Base-by-base conservation (phyloP, 1,140 invertebrate species). In the Venturia canescens region DNA sequence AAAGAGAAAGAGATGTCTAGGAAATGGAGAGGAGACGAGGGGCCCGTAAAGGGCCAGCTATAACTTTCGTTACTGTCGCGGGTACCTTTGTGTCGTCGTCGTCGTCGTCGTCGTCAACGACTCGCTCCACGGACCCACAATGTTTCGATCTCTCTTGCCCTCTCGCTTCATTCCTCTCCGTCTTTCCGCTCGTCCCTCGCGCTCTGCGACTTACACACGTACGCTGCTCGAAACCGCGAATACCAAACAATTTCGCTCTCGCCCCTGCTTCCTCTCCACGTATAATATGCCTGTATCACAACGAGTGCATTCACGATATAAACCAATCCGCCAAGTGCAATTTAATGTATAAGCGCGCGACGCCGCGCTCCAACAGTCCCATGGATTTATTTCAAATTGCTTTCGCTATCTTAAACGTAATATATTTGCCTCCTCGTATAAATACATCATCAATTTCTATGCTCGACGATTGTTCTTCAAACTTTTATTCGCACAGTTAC, bases 11-110 rank as follows among this genome's bases (percentile, higher is more conserved):
- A 9, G 29, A 53, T 23, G 71, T 18, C 27, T 53, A 23, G 26
- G 31, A 60, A 29, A 74, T 60, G 29, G 50, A 26, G 53, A 26
- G 53, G 57, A 31, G 38, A 50, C 53, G 69, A 83, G 57, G 72
- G 38, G 79, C 80, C 60, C 82, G 63, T 72, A 57, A 66, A 79
- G 83, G 83, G 80, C 78, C 74, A 50, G 78, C 83, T 78, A 84
- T 82, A 82, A 84, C 83, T 84, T 84, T 82, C 82, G 80, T 60
- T 78, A 84, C 80, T 82, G 80, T 84, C 83, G 83, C 80, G 74
- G 53, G 74, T 76, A 74, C 78, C 79, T 82, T 84, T 84, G 82
- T 83, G 82, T 71, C 78, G 76, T 57, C 50, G 78, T 23, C 70
- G 82, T 71, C 78, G 76, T 57, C 50, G 78, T 23, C 70, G 82